Percentiles rank a stretch among this genome's conserved stretches.
Conservation (phyloP, 2,888 invertebrate species). For the Drosophila meridiana region DNA sequence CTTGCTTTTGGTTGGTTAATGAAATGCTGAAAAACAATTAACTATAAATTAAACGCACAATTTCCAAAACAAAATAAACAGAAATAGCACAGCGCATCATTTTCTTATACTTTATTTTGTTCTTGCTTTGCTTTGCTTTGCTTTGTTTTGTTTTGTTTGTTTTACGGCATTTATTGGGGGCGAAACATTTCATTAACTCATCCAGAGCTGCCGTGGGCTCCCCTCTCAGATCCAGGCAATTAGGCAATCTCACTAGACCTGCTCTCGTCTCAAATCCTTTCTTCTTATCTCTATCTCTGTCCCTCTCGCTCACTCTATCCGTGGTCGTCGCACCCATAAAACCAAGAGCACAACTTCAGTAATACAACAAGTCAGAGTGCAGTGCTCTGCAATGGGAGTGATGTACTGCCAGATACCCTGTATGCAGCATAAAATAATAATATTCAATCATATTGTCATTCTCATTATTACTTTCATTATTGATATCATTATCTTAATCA, state of each 20-base stretch:
- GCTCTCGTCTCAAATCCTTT: slow-evolving; percentile 38
- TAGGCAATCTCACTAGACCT: slow-evolving; percentile 65
- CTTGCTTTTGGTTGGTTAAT: slow-evolving; percentile 69
- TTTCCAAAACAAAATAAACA: slow-evolving; percentile 79
- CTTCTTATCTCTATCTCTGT: neutral
- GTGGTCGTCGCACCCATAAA: slow-evolving; percentile 60
- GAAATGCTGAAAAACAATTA: slow-evolving; percentile 76
- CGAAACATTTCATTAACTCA: slow-evolving; percentile 65
- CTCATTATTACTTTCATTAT: neutral
- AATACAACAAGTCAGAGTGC: slow-evolving; percentile 52
- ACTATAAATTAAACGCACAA: slow-evolving; percentile 79
- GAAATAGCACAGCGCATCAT: slow-evolving; percentile 72
- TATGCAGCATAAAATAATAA: neutral
- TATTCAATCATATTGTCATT: neutral
- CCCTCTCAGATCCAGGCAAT: slow-evolving; percentile 48
- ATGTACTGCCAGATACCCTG: neutral
- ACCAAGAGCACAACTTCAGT: slow-evolving; percentile 71
- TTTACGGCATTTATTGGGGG: slow-evolving; percentile 59
- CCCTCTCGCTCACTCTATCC: neutral
- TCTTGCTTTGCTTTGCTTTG: neutral
- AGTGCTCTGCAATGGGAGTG: neutral
- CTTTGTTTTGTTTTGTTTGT: slow-evolving; percentile 66
- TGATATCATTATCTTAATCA: neutral
- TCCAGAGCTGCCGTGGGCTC: neutral
- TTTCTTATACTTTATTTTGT: slow-evolving; percentile 52